Base-by-base conservation (phyloP, 2,113 vertebrate genomes). In the Petromus typicus region DNA sequence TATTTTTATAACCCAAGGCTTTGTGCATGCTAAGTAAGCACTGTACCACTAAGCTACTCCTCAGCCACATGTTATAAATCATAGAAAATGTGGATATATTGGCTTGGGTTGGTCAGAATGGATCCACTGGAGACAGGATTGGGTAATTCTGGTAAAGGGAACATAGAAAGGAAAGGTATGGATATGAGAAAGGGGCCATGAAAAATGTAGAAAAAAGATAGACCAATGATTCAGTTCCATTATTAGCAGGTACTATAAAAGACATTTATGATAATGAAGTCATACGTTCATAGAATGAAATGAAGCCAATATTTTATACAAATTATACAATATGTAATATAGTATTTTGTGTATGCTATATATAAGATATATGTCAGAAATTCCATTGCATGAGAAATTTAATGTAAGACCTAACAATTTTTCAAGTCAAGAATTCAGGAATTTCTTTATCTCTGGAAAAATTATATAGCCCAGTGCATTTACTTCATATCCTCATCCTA, bases 11-110 rank as follows among this genome's bases (percentile, higher is more conserved):
- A 32, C 45, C 45, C 73, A 76, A 27, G 2, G n/a, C 45, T 48
- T 48, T 45, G 43, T 76, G 40, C 25, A 37, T 32, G 45, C 23
- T 32, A 76, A 12, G 23, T 48, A 48, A 32, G 73, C 27, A 76
- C 73, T 45, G 12, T 76, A 30, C 25, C 27, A 30, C 14, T 18
- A 27, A 76, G 43, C 27, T 51, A 4, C 48, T 32, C 43, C 45
- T 14, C 27, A 32, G 22, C 14, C 27, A 20, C 32, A 45, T 45
- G 43, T 27, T 48, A 18, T 66, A 73, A 64, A 80, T 75, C 79
- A 80, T 93, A 95, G 67, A 86, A 14, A 75, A 93, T 81, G 7
- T 91, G 45, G 61, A 95, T 17, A 51, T 18, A 66, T 61, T 59
- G 8, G 25, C 45, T 43, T 43, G 40, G 12, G 20, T 22, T 32